These are phyloP conservation scores for Anoncus sp. DNA, from an alignment of 2,888 invertebrate species.

Conservation along the genomic window DNA sequence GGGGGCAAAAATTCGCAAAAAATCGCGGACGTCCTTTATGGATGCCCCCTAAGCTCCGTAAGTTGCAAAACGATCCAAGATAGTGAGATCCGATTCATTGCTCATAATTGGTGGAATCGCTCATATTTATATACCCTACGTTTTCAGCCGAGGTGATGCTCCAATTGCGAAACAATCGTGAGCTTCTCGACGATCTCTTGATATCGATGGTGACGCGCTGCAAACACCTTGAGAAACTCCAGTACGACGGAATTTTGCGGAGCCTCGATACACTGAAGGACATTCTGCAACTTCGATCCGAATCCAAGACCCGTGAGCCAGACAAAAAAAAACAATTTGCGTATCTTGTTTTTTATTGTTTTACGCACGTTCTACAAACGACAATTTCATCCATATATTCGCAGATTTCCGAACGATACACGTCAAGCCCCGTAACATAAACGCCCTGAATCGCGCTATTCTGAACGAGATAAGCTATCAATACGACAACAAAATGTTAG, in stretches of 20 bases:
- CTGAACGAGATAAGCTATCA: slow-evolving; percentile 78
- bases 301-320: slow-evolving; percentile 77
- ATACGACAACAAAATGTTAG: slow-evolving; percentile 77
- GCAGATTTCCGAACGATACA: slow-evolving; percentile 79
- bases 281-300: slow-evolving; percentile 79
- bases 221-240: slow-evolving; percentile 80
- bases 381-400: neutral
- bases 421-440: slow-evolving; percentile 80
- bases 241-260: slow-evolving; percentile 83
- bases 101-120: no score
- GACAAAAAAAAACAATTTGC: neutral
- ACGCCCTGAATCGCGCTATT: slow-evolving; percentile 75
- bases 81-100: no score
- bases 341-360: neutral
- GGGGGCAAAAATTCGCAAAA: no score
- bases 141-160: slow-evolving; percentile 81
- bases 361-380: neutral
- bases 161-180: slow-evolving; percentile 83
- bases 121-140: neutral
- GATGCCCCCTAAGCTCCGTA: no score
- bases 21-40: no score
- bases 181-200: slow-evolving; percentile 83
- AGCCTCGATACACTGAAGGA: slow-evolving; percentile 82
- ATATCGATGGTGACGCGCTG: slow-evolving; percentile 81
- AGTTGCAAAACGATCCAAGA: no score